Evolutionary conservation across 2,888 invertebrate species (phyloP), one percentile per base, ranked within the genome.

Genomic region (Bhutanitis thaidina): DNA sequence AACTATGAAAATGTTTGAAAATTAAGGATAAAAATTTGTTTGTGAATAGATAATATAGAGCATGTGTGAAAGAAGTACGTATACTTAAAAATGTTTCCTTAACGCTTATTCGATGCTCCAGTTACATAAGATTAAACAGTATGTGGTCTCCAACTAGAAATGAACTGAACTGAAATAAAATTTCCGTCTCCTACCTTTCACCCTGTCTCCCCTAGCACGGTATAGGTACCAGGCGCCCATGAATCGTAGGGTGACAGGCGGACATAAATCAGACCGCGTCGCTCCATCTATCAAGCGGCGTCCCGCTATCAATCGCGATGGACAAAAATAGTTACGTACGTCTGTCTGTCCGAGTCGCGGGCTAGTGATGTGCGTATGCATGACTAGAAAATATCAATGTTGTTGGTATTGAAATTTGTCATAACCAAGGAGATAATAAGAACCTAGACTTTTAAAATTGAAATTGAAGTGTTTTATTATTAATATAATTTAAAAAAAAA

Each of bases 191-290:
- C 13, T 36, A 14, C 20, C 38, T 43, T 40, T 44, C 16, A 13
- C 43, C 40, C 38, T 39, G 35, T 39, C 47, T 57, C 58, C 53
- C 55, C 56, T 53, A 52, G 55, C 54, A 55, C 60, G 61, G 69
- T 27, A n/a, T n/a, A n/a, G n/a, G 27, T 76, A 81, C 79, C 77
- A 81, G 80, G 83, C 61, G 59, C 65, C 58, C 82, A 83, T 77
- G 79, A 77, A 73, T 76, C 70, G 73, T 64, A 54, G 58, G 71
- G 75, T 74, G 81, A 71, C 72, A 70, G 67, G 54, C 59, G 61
- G 60, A 68, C 79, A 83, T 88, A 87, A 88, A 88, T 88, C 88
- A 87, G 71, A 74, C 59, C 63, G 59, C 75, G 73, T 61, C 68
- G 64, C 58, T 59, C 71, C 77, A 87, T 88, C 85, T 81, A 87